Percentiles rank a stretch among this genome's conserved stretches.
phyloP scores from a whole-genome alignment of 2,113 vertebrate genomes.

The Sterrhoptilus dennistouni region DNA sequence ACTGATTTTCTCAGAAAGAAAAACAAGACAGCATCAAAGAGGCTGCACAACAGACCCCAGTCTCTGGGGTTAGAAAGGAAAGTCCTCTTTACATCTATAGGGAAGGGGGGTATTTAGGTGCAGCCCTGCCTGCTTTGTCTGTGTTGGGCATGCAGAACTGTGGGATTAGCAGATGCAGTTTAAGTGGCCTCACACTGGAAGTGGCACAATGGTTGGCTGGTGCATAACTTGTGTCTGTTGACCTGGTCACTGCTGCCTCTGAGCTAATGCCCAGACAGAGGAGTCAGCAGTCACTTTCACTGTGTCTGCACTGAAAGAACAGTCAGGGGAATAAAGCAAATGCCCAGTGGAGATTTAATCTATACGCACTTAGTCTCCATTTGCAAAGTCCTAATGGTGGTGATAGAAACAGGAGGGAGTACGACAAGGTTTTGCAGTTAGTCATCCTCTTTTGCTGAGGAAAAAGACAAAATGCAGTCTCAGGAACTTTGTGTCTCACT shows the following conservation, averaged over 20 bases:
- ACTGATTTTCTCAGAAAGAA: not conserved
- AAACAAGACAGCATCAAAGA: not conserved
- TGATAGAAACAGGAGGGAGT: not conserved
- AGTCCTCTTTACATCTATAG: not conserved
- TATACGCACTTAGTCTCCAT: not conserved
- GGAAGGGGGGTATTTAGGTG: not conserved
- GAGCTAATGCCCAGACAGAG: constrained; percentile 62
- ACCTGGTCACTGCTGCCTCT: not conserved
- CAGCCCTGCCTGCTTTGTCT: constrained; percentile 27
- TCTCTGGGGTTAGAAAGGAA: constrained; percentile 37
- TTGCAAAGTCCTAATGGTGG: not conserved
- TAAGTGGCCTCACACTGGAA: not conserved
- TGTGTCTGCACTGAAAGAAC: constrained; percentile 14
- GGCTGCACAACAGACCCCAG: not conserved
- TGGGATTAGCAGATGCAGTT: constrained; percentile 30
- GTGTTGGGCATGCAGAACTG: not conserved
- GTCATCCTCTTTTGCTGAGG: constrained; percentile 14
- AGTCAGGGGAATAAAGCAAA: constrained; percentile 38
- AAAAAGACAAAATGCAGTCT: constrained; percentile 40
- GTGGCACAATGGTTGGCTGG: constrained; percentile 33
- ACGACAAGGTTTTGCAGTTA: not conserved
- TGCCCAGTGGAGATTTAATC: constrained; percentile 12
- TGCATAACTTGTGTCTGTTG: constrained; percentile 49
- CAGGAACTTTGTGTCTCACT: constrained; percentile 13
- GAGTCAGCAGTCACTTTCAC: constrained; percentile 62